Base-by-base conservation (phyloP, 2,888 invertebrate species). In the Odontocolon sp. region DNA sequence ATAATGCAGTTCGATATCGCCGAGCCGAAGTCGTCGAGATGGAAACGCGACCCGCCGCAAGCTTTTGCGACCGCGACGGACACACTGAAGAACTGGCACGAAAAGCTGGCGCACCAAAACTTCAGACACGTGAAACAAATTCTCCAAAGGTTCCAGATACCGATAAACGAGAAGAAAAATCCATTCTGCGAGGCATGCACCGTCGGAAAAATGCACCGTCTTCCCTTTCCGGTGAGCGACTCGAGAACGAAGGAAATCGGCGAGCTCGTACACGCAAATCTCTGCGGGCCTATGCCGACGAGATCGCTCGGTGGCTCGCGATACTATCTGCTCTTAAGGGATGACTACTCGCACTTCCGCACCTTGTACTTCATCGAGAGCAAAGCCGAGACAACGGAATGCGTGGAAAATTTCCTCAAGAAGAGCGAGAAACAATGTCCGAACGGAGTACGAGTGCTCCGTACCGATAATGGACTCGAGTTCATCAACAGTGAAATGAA, bases 81-180 rank as follows among this genome's bases (percentile, higher is more conserved):
- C 2, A 31, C 70, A 1, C 56, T 80, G 38, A 36, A n/a, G 14
- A 16, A 21, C 2, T 75, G 77, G 75, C 77, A 77, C 42, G 45
- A 72, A 11, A 70, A 56, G 47, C 16, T 79, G 11, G 73, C 72
- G 2, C 80, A 79, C 16, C 75, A 80, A 28, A 80, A 77, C 26
- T 50, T 57, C 8, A 16, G n/a, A 2, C 77, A 79, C 28, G 79
- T 79, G 31, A 72, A 26, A 38, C 6, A 66, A 9, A 56, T 56
- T 21, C 61, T 74, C 8, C 11, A 77, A 1, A 66, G 52, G 14
- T 18, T 38, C 1, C 21, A 66, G 2, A 70, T 78, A 33, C n/a
- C 18, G 1, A 42, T 42, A 1, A 56, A 73, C 2, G 59, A 59
- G 2, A 59, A 59, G 23, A 56, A 50, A 31, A 28, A 69, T 38